Conservation (phyloP, 2,888 invertebrate genomes). For the Tachina grossa region DNA sequence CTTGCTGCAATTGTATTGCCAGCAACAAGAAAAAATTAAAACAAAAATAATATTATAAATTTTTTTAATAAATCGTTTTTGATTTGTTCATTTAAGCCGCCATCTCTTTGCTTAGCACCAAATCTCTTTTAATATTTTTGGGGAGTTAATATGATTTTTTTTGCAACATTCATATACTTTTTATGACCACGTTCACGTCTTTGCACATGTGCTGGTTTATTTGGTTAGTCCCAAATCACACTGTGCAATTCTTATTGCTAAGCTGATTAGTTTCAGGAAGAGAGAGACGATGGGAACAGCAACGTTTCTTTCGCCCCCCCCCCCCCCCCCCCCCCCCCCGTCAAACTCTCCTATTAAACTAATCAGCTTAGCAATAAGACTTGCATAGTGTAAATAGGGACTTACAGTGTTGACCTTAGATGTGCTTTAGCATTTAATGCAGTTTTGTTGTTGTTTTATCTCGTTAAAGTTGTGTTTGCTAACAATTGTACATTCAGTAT, state of each 20-base stretch:
- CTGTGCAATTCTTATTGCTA: too few relatives aligned
- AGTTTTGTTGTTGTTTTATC: neutral
- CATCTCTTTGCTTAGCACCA: constrained; percentile 46
- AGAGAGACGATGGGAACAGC: too few relatives aligned
- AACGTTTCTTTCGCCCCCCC: too few relatives aligned
- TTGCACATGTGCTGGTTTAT: constrained; percentile 54
- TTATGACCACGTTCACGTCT: constrained; percentile 51
- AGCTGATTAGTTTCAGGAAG: too few relatives aligned
- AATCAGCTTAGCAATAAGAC: too few relatives aligned
- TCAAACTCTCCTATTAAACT: too few relatives aligned
- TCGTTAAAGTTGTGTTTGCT: constrained; percentile 62
- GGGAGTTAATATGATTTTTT: neutral
- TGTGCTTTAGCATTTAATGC: constrained; percentile 31
- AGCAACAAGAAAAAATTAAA: constrained; percentile 7
- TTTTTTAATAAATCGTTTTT: constrained; percentile 62
- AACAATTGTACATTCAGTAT: constrained; percentile 76
- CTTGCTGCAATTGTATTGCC: constrained; percentile 19
- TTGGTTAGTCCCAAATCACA: too few relatives aligned
- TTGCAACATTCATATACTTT: constrained; percentile 27
- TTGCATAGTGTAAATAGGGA: too few relatives aligned
- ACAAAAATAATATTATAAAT: neutral
- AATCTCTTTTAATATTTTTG: constrained; percentile 14
- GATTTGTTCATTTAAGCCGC: constrained; percentile 54
- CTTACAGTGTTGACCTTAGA: constrained; percentile 75
- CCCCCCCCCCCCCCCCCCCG: too few relatives aligned